Base-by-base conservation (phyloP, 1,140 invertebrate species). In the Drosophila suzukii region DNA sequence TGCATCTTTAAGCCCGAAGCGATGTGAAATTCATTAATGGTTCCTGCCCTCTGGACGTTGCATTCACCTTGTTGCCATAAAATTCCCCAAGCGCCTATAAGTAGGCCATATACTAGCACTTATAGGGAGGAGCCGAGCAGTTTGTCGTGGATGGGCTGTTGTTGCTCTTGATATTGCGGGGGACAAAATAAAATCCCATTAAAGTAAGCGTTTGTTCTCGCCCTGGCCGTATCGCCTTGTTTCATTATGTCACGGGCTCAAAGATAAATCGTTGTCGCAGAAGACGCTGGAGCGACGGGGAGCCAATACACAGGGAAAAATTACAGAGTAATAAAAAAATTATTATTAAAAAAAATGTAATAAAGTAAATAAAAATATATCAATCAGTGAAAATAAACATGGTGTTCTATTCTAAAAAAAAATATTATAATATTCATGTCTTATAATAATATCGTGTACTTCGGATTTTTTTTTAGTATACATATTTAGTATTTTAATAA, bases 181-280 rank as follows among this genome's bases (percentile, higher is more conserved):
- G 10, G 38, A 32, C 43, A 53, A 60, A 62, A 47, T 57, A 59
- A 88, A 82, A 60, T 68, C 53, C 67, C 80, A 80, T 88, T 89
- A 77, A 83, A 80, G 53, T 67, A 57, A 83, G 32, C 80, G 84
- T 50, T 74, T 76, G 66, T 73, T 65, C 62, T 50, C 43, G 55
- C 36, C 74, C 44, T 32, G 63, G 65, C 73, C 55, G 67, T 66
- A 66, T 72, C 63, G 60, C 68, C 82, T 73, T 68, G 82, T 79
- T 86, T 85, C 83, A 86, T 78, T 82, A 82, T 70, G 68, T 61
- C 68, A 68, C 78, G 70, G 41, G 62, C 66, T 55, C 47, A 67
- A 76, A 88, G 79, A 86, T 86, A 86, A 86, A 86, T 88, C 75
- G 83, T 68, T 86, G 36, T 38, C 24, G 49, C 39, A 59, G 59